These are phyloP conservation scores for Oreotrochilus melanogaster DNA, from an alignment of 2,113 vertebrate species.

Conservation along the genomic window DNA sequence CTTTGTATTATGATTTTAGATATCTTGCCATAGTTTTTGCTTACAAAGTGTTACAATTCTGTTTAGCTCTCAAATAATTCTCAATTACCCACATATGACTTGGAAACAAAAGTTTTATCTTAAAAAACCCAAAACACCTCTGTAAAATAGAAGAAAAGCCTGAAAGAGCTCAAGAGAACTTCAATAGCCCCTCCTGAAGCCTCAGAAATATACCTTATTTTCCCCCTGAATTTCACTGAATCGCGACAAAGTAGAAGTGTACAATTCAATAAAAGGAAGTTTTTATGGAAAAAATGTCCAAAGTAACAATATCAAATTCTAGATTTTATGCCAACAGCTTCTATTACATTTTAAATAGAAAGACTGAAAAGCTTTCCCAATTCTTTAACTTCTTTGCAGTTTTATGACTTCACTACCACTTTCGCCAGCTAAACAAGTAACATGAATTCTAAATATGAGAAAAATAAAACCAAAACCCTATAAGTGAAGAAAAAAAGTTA, in stretches of 20 bases:
- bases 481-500: not conserved
- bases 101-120: not conserved
- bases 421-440: not conserved
- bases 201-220: not conserved
- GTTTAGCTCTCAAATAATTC: not conserved
- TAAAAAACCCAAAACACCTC: not conserved
- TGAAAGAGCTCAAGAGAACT: not conserved
- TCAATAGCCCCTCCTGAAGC: not conserved
- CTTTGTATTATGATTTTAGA: not conserved
- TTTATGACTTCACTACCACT: not conserved
- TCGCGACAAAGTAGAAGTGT: not conserved
- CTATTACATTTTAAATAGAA: not conserved
- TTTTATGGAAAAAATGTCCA: not conserved
- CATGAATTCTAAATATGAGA: not conserved
- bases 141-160: not conserved
- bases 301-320: not conserved
- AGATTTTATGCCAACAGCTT: not conserved
- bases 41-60: not conserved
- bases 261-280: not conserved
- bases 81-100: not conserved
- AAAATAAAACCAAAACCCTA: not conserved
- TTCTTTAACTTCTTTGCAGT: not conserved
- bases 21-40: not conserved
- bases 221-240: not conserved
- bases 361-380: not conserved